These are phyloP conservation scores for Emydocephalus ijimae DNA, from an alignment of 2,113 vertebrate genomes.

Conservation along the genomic window DNA sequence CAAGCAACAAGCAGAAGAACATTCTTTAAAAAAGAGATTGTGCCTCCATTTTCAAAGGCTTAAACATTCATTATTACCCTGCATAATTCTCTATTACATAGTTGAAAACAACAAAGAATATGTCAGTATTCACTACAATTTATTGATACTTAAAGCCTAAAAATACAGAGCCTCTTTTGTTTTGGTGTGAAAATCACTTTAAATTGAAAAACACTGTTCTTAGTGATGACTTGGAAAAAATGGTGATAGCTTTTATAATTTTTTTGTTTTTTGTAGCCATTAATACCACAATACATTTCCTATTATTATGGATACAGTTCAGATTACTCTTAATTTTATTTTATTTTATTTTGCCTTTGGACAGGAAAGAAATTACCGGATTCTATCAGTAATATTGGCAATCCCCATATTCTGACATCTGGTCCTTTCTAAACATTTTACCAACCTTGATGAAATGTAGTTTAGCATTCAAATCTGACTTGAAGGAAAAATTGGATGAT, in stretches of 20 bases:
- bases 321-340: constrained; percentile 74
- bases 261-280: constrained; percentile 68
- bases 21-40: constrained; percentile 72
- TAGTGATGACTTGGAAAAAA: constrained; percentile 58
- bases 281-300: constrained; percentile 69
- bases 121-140: constrained; percentile 62
- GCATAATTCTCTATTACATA: constrained; percentile 69
- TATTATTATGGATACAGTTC: constrained; percentile 63
- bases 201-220: constrained; percentile 68
- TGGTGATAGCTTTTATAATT: constrained; percentile 63
- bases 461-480: constrained; percentile 68
- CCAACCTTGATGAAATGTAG: constrained; percentile 87
- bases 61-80: constrained; percentile 75
- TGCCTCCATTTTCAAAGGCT: constrained; percentile 72
- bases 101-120: constrained; percentile 62
- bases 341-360: constrained; percentile 78
- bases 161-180: constrained; percentile 64
- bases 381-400: constrained; percentile 91
- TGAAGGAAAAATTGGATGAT: constrained; percentile 67
- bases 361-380: constrained; percentile 87
- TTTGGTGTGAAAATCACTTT: constrained; percentile 59
- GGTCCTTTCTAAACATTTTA: constrained; percentile 93
- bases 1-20: constrained; percentile 73
- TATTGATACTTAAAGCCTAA: constrained; percentile 65
- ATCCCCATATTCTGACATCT: constrained; percentile 89